Base-by-base conservation (phyloP, 2,888 invertebrate species). In the Acleris literana region DNA sequence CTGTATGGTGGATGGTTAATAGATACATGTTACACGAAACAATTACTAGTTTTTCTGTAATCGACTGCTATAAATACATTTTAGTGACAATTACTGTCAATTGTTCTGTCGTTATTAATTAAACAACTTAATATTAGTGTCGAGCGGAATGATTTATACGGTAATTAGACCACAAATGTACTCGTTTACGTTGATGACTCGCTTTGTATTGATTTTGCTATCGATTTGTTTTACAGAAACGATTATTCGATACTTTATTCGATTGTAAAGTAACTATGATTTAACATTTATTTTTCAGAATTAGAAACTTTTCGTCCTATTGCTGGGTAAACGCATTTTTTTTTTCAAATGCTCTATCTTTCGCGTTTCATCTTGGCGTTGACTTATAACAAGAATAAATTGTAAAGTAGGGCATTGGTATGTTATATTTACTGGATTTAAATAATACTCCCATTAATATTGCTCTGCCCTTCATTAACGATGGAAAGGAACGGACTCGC, bases 181-280 rank as follows among this genome's bases (percentile, higher is more conserved):
- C 53, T 55, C n/a, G 39, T 63, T 56, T 56, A 63, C 55, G 39
- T 39, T 33, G 55, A 63, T 56, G 46, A 33, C 56, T 18, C 16
- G 18, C 22, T 5, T 20, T 20, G 54, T 33, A 54, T 54, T 33
- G 46, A 46, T 46, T 13, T 4, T 46, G n/a, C 44, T 46, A 46
- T 46, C 56, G 56, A 22, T 16, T n/a, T 25, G 5, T n/a, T 44
- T 16, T 44, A 3, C 16, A 11, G 3, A 44, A n/a, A 44, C 44
- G 33, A 33, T 33, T 3, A 11, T 13, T 33, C 33, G 7, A 3
- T 33, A 3, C 33, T 11, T 33, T 33, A 13, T 9, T 33, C 13
- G 3, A 11, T 13, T 33, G 33, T 13, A 3, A 33, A 33, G 11
- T 11, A 33, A 29, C 3, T 29, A 29, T 33, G 13, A 13, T 13